Evolutionary conservation across 2,113 vertebrate genomes (phyloP).

Genomic region (Chaetodon trifascialis): DNA sequence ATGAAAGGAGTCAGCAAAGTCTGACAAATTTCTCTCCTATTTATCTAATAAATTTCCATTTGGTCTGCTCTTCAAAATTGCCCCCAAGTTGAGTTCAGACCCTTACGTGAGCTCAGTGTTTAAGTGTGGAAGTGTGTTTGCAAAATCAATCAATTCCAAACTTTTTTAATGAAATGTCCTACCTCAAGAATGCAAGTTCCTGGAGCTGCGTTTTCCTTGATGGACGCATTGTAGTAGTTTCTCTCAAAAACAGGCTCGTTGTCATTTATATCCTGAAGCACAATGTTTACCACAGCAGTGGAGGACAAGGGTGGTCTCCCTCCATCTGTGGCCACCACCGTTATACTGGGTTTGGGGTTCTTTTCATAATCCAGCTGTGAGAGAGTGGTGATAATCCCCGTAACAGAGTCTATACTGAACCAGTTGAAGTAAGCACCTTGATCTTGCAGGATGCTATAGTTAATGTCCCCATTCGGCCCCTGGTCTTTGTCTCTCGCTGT

Average conservation of each 20-base stretch:
- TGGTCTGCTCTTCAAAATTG: constrained; percentile 30
- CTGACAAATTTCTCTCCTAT: constrained; percentile 45
- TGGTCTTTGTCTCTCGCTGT: constrained; percentile 96
- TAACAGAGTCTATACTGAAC: constrained; percentile 93
- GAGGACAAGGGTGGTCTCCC: constrained; percentile 90
- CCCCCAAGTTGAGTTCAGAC: constrained; percentile 16
- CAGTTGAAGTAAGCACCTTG: constrained; percentile 85
- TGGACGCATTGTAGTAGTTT: constrained; percentile 93
- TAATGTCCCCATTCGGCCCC: constrained; percentile 94
- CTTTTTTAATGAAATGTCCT: constrained; percentile 54
- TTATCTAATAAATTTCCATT: constrained; percentile 49
- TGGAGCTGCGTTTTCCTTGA: constrained; percentile 90
- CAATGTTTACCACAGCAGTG: constrained; percentile 90
- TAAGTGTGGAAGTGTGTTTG: constrained; percentile 20
- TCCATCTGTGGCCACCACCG: constrained; percentile 91
- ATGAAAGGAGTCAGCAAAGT: constrained; percentile 58
- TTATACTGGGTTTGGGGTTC: constrained; percentile 90
- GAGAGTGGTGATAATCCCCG: constrained; percentile 94
- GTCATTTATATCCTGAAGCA: constrained; percentile 96
- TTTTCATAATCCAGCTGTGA: constrained; percentile 94
- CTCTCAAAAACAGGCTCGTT: constrained; percentile 93
- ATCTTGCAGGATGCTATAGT: constrained; percentile 89
- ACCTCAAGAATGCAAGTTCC: constrained; percentile 98
- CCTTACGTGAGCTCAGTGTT: constrained; percentile 2
- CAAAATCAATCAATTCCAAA: constrained; percentile 31